Base-by-base conservation (phyloP, 2,888 invertebrate species). In the Sesia apiformis region DNA sequence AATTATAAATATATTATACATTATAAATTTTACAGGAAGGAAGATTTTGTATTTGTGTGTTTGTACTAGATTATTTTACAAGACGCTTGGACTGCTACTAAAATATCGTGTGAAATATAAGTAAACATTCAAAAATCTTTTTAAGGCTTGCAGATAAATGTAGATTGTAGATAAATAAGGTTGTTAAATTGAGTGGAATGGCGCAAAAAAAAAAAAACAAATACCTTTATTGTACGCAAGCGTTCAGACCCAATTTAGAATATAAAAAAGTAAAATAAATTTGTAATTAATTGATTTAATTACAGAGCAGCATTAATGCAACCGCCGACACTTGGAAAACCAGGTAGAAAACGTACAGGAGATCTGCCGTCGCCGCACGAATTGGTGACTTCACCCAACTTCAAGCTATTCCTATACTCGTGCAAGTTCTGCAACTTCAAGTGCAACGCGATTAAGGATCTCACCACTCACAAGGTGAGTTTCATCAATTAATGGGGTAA, bases 371-470 rank as follows among this genome's bases (percentile, higher is more conserved):
- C 84, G 0, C 77, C 85, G 0, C 77, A 81, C 67, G 86, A 86
- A 62, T 65, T 87, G 56, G 67, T 88, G 0, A 60, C 81, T 0
- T 81, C 84, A 0, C 88, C 90, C 0, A 76, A 78, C 65, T 89
- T 90, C 77, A 86, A 85, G 61, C 72, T 88, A 56, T 90, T 79
- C 64, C 72, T 90, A 4, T 90, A 90, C 62, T 78, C 76, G 3
- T 90, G 90, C 64, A 90, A 89, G 62, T 56, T 75, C 43, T 90
- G 90, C 69, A 65, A 53, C 51, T 90, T 80, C 61, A 86, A 87
- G 40, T 90, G 90, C 53, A 90, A 90, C 61, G 89, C 90, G 0
- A 73, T 87, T 3, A 87, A 86, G 56, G 88, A 90, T 0, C 77
- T 89, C 62, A 83, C 82, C 0, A 75, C 74, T 0, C 90, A 90